These are phyloP conservation scores for Gadus chalcogrammus DNA, from an alignment of 2,113 vertebrate genomes.

Conservation along the genomic window DNA sequence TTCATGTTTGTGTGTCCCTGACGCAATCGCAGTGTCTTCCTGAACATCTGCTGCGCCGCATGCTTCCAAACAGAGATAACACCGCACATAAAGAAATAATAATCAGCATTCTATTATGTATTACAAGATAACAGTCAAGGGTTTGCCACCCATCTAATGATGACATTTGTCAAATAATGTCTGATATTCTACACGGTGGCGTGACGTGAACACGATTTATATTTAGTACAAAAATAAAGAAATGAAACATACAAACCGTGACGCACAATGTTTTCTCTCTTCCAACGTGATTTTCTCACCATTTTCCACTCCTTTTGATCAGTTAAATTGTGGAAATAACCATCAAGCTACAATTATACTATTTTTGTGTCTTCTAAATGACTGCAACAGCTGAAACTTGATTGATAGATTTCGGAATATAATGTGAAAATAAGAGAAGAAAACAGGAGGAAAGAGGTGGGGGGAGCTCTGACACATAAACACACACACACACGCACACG, in stretches of 20 bases:
- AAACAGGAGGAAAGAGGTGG: too few relatives aligned
- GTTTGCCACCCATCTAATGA: not conserved
- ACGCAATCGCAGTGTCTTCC: not conserved
- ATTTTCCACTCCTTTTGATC: too few relatives aligned
- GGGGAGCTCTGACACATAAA: too few relatives aligned
- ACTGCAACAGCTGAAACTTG: too few relatives aligned
- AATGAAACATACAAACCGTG: not conserved
- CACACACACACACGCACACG: too few relatives aligned
- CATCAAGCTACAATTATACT: too few relatives aligned
- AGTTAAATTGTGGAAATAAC: too few relatives aligned
- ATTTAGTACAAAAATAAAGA: not conserved
- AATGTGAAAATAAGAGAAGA: too few relatives aligned
- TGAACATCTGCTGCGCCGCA: not conserved
- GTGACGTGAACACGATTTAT: not conserved
- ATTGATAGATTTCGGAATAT: too few relatives aligned
- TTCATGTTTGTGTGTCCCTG: conserved; percentile 45
- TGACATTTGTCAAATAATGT: not conserved
- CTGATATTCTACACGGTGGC: not conserved
- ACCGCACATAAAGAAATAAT: not conserved
- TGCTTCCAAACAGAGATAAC: not conserved
- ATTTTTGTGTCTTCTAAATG: too few relatives aligned
- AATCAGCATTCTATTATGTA: not conserved
- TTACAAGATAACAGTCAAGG: not conserved
- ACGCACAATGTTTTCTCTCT: too few relatives aligned
- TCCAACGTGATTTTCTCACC: not conserved